These are phyloP conservation scores for Anagrus nilaparvatae DNA, from an alignment of 1,140 invertebrate genomes.

Conservation along the genomic window DNA sequence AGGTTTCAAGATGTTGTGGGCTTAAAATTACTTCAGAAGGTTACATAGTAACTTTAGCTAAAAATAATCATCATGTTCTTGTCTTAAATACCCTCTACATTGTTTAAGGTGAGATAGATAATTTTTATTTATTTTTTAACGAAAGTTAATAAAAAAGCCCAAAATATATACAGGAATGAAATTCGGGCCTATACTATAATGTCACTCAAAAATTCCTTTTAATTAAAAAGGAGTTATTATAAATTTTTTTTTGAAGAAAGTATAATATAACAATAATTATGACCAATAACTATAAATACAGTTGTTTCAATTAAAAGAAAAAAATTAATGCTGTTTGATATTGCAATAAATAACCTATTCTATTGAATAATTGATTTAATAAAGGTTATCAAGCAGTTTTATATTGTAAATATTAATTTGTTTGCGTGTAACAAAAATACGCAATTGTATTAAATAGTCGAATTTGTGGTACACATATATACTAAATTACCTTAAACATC, in stretches of 20 bases:
- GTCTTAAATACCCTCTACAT: conserved; percentile 92
- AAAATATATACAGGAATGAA: conserved; percentile 20
- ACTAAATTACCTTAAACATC: conserved; percentile 23
- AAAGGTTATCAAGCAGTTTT: no score
- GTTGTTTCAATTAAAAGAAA: no score
- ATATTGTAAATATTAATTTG: no score
- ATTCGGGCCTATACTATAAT: conserved; percentile 35
- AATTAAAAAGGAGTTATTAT: background rate
- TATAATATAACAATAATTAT: no score
- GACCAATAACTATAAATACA: no score
- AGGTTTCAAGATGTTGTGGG: conserved; percentile 95
- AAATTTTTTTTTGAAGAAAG: no score
- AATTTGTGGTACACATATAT: conserved; percentile 2
- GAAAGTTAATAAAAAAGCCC: conserved; percentile 24
- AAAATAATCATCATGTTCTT: conserved; percentile 97
- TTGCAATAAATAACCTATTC: no score
- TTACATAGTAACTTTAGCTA: conserved; percentile 92
- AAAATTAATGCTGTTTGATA: no score
- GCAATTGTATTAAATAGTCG: background rate
- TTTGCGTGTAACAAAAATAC: background rate
- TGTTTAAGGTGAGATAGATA: conserved; percentile 53
- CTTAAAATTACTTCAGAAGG: conserved; percentile 94
- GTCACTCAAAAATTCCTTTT: conserved; percentile 2
- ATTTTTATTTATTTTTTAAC: conserved; percentile 22
- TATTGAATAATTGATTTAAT: no score